Base-by-base conservation (phyloP, 37 sponge, comb jelly and placozoan species). In the Aphrocallistes beatrix region DNA sequence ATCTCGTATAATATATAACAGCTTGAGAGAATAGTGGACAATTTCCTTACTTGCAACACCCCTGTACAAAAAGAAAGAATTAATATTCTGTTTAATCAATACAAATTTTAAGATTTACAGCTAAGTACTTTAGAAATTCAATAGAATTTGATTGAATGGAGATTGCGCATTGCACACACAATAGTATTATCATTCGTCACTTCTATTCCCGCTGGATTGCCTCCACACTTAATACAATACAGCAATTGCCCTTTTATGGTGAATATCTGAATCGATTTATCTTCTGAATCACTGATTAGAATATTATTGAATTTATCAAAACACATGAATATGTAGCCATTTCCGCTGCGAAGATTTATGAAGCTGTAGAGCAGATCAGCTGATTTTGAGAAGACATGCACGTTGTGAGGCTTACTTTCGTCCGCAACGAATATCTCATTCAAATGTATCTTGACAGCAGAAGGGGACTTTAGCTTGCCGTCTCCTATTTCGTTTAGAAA, bases 351-450 rank as follows among this genome's bases (percentile, higher is more conserved):
- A 25, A 60, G n/a, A 25, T 60, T 60, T 60, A 60, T 60, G 21
- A 60, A 60, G n/a, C 75, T 60, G 10, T 13, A 25, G 3, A 60
- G 3, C n/a, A 60, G 3, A 13, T 60, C 75, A 60, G 28, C 75
- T 60, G 75, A 60, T 60, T 60, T 60, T 32, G 75, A 19, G 75
- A 60, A 60, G 10, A 60, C n/a, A 28, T 60, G 75, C n/a, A 60
- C n/a, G 34, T 60, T 60, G n/a, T 60, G 10, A 60, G n/a, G 10
- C 75, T 60, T 30, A 60, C n/a, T 60, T 25, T 60, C n/a, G 75
- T 60, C 75, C n/a, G 75, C 75, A 25, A 60, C 75, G n/a, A 60
- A 60, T 19, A 60, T 60, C 6, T 60, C n/a, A 13, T 60, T 60
- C n/a, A n/a, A n/a, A 13, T 60, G 10, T 60, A 60, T 60, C n/a